A percentile compares a stretch with the other conserved stretches of the same genome.
Conservation (phyloP, 2,113 vertebrate species). For the Oriolus oriolus region DNA sequence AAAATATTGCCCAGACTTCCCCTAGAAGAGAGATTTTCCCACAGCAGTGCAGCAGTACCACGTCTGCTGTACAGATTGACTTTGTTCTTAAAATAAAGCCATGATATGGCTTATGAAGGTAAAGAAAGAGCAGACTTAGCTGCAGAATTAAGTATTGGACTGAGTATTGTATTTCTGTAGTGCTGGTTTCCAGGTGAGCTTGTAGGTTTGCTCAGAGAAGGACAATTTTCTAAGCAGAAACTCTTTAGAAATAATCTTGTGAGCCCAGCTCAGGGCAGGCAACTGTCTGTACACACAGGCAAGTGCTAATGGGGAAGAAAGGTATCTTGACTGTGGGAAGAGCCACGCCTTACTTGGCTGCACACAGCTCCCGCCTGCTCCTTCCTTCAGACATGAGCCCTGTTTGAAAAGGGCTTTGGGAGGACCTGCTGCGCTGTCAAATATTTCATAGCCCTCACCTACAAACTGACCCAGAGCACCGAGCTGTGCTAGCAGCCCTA, state of each 20-base stretch:
- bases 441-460: background rate
- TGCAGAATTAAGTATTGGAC: background rate
- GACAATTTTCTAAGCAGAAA: background rate
- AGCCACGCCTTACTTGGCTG: background rate
- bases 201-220: background rate
- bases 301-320: fast-evolving
- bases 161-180: background rate
- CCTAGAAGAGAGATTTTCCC: background rate
- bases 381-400: background rate
- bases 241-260: background rate
- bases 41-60: background rate
- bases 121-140: background rate
- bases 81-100: background rate
- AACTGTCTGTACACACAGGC: background rate
- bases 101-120: background rate
- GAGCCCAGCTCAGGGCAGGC: background rate
- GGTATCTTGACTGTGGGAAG: background rate
- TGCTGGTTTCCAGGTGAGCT: background rate
- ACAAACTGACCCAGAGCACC: background rate
- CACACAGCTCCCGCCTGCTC: background rate
- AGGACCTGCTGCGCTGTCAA: background rate
- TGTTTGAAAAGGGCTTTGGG: background rate
- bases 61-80: background rate
- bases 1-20: background rate
- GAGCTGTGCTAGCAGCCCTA: background rate